Conservation (phyloP, 2,797 vertebrate species). For the Gymnodraco acuticeps region DNA sequence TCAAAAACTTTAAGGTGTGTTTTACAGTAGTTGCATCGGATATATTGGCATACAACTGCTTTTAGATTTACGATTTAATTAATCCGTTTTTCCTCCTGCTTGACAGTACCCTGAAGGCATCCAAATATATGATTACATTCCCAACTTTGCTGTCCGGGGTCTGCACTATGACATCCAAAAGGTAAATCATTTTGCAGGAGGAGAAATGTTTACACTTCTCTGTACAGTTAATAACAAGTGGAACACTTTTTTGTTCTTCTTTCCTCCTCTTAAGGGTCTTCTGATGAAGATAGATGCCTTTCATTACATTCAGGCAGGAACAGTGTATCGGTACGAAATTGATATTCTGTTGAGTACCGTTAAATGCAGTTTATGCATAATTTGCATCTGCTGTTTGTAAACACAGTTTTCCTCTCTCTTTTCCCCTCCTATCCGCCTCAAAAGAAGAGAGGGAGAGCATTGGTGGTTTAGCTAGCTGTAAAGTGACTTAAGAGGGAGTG, state of each 20-base stretch:
- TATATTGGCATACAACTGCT: fast-evolving
- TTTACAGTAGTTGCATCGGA: background rate
- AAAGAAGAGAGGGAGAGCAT: no score
- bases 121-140: slow-evolving; percentile 86
- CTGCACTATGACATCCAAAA: slow-evolving; percentile 93
- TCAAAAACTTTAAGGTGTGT: slow-evolving; percentile 88
- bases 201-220: background rate
- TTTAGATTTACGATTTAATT: background rate
- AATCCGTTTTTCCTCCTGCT: background rate
- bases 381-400: no score
- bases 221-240: background rate
- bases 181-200: slow-evolving; percentile 67
- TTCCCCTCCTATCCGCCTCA: no score
- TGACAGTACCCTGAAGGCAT: slow-evolving; percentile 88
- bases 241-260: background rate
- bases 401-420: no score
- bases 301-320: slow-evolving; percentile 90
- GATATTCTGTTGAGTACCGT: background rate
- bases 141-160: slow-evolving; percentile 88
- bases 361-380: no score
- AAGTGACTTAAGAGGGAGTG: no score
- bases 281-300: slow-evolving; percentile 92
- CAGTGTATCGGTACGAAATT: slow-evolving; percentile 86
- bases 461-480: no score
- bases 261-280: slow-evolving; percentile 79